These are phyloP conservation scores for Polypterus senegalus DNA, from an alignment of 2,113 vertebrate genomes.

Conservation along the genomic window DNA sequence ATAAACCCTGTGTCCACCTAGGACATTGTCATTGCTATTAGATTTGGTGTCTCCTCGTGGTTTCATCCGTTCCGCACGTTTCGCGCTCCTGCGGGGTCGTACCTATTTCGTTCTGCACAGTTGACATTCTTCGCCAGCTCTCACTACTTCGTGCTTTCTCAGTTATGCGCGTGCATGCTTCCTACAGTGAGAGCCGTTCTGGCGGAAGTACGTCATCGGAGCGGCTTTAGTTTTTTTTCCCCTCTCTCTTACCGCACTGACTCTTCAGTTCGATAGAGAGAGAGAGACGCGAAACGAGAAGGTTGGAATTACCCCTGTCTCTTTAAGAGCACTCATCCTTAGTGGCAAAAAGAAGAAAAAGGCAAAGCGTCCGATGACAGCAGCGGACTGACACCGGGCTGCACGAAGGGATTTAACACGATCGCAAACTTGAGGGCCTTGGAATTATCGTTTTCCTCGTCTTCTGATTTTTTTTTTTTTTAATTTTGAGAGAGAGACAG, in stretches of 20 bases:
- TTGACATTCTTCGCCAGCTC: too few relatives aligned
- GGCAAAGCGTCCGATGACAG: constrained; percentile 32
- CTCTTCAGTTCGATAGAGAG: constrained; percentile 48
- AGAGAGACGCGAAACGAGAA: constrained; percentile 26
- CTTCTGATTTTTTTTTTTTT: too few relatives aligned
- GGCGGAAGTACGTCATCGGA: constrained; percentile 69
- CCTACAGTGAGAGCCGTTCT: constrained; percentile 50
- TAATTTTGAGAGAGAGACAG: too few relatives aligned
- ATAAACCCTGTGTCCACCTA: too few relatives aligned
- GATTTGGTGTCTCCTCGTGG: too few relatives aligned
- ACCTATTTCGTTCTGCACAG: too few relatives aligned
- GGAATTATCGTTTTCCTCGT: constrained; percentile 25
- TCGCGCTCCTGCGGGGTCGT: too few relatives aligned
- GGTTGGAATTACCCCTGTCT: constrained; percentile 60
- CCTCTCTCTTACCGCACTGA: constrained; percentile 39
- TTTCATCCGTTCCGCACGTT: too few relatives aligned
- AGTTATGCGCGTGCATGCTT: constrained; percentile 21
- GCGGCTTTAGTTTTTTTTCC: too few relatives aligned
- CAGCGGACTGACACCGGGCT: constrained; percentile 37
- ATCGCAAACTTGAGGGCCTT: constrained; percentile 37
- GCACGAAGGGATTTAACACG: constrained; percentile 37
- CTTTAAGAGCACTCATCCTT: constrained; percentile 59
- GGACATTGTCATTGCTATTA: too few relatives aligned
- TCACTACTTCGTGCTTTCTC: too few relatives aligned
- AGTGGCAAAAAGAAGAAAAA: constrained; percentile 41